These are phyloP conservation scores for Dipodomys spectabilis DNA, from an alignment of 2,113 vertebrate genomes.

Conservation along the genomic window DNA sequence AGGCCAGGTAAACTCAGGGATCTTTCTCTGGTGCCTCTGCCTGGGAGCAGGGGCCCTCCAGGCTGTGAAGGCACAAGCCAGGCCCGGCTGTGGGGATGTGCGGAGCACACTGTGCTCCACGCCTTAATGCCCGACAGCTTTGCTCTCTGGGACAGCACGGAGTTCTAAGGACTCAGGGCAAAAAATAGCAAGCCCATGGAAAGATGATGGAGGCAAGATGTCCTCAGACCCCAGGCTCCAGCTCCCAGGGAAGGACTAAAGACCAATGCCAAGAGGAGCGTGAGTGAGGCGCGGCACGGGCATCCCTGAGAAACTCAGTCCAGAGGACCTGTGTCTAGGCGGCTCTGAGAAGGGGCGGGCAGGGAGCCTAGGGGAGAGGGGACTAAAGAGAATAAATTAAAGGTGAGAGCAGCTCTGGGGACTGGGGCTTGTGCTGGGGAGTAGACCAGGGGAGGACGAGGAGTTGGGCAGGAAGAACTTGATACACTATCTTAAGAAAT, in stretches of 20 bases:
- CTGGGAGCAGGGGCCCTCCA: background rate
- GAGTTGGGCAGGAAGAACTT: conserved; percentile 38
- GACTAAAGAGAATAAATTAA: conserved; percentile 69
- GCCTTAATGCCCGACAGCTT: conserved; percentile 6
- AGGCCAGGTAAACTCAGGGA: conserved; percentile 46
- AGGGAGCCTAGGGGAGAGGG: conserved; percentile 49
- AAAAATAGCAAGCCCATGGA: background rate
- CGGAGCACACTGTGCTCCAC: background rate
- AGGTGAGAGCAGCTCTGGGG: conserved; percentile 36
- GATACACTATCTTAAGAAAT: conserved; percentile 27
- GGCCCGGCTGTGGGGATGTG: background rate
- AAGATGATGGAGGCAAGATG: conserved; percentile 41
- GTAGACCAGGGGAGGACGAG: conserved; percentile 20
- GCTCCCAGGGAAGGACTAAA: conserved; percentile 28
- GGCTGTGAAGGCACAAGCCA: background rate
- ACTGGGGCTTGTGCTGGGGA: conserved; percentile 51
- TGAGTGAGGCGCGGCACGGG: conserved; percentile 22
- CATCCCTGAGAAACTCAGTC: conserved; percentile 79
- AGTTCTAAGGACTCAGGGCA: conserved; percentile 21
- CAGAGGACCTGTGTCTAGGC: conserved; percentile 70
- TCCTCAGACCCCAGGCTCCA: conserved; percentile 20
- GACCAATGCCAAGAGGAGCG: background rate
- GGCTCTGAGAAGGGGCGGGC: conserved; percentile 61
- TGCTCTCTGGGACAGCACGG: conserved; percentile 16
- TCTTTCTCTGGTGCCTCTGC: conserved; percentile 37